phyloP scores from a whole-genome alignment of 1,140 invertebrate genomes.

The Capitella teleta region DNA sequence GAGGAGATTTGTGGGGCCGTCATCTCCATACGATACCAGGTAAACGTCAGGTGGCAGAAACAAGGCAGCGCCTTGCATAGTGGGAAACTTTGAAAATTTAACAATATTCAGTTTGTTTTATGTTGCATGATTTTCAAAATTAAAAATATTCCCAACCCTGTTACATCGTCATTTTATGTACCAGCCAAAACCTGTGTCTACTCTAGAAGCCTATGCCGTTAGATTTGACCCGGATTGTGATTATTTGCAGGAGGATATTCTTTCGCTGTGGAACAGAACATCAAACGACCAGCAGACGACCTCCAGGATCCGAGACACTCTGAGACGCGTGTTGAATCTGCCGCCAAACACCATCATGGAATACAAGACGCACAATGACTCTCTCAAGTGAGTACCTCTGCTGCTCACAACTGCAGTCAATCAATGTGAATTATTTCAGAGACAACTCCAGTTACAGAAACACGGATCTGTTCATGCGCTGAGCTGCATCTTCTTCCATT shows the following conservation, averaged over 20 bases:
- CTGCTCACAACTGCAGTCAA: not conserved
- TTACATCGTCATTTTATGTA: not conserved
- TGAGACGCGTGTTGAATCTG: conserved; percentile 86
- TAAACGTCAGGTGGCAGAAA: conserved; percentile 41
- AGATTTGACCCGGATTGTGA: too few species aligned
- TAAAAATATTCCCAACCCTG: too few species aligned
- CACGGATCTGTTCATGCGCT: conserved; percentile 42
- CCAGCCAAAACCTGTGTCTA: not conserved
- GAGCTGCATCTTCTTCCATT: conserved; percentile 3
- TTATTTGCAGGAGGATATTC: conserved; percentile 76
- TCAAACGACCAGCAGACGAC: conserved; percentile 77
- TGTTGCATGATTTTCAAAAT: too few species aligned
- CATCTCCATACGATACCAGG: conserved; percentile 83
- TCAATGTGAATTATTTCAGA: conserved; percentile 23
- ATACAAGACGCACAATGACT: conserved; percentile 88
- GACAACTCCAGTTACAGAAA: conserved; percentile 45
- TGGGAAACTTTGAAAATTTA: too few species aligned
- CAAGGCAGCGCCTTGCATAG: too few species aligned
- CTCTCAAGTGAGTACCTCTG: conserved; percentile 50
- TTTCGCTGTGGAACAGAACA: conserved; percentile 95
- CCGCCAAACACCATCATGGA: conserved; percentile 84
- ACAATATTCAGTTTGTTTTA: too few species aligned
- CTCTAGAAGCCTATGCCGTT: too few species aligned
- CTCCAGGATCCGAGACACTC: conserved; percentile 80
- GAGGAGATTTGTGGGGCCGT: conserved; percentile 98